These are phyloP conservation scores for Sminthopsis crassicaudata DNA, from an alignment of 2,113 vertebrate species.

Conservation along the genomic window DNA sequence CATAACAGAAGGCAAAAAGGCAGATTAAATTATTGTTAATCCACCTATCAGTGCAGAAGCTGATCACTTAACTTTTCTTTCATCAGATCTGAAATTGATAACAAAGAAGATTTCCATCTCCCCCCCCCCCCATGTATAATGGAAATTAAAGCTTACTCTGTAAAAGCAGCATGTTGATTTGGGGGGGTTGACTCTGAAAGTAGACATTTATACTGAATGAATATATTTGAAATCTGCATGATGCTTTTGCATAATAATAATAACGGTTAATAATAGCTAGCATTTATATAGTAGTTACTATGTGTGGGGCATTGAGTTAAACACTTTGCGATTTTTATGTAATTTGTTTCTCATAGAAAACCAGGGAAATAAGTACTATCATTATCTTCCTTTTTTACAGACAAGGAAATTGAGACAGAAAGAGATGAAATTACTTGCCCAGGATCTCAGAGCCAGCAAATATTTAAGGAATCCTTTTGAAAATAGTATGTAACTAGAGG, in stretches of 20 bases:
- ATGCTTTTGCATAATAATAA: not conserved
- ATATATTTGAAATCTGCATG: conserved; percentile 1
- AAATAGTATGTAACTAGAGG: conserved; percentile 28
- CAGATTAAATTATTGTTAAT: conserved; percentile 21
- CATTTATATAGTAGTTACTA: not conserved
- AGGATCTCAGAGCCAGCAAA: not conserved
- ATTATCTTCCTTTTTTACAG: not conserved
- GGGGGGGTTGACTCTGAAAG: not conserved
- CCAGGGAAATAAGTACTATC: not conserved
- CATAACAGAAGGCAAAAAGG: conserved; percentile 49
- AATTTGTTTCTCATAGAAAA: not conserved
- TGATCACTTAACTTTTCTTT: conserved; percentile 35
- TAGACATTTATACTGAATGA: conserved; percentile 29
- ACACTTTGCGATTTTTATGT: not conserved
- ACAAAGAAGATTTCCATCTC: conserved; percentile 26
- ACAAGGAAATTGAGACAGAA: not conserved
- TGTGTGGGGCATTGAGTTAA: not conserved
- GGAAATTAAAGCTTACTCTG: conserved; percentile 22
- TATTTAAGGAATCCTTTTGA: not conserved
- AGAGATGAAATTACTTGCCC: not conserved
- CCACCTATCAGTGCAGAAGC: not conserved
- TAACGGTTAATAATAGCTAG: not conserved
- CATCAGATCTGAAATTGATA: conserved; percentile 18
- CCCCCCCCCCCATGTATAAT: not conserved
- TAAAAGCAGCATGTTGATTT: conserved; percentile 11